These are phyloP conservation scores for Barnardius zonarius DNA, from an alignment of 2,113 vertebrate genomes.

Conservation along the genomic window DNA sequence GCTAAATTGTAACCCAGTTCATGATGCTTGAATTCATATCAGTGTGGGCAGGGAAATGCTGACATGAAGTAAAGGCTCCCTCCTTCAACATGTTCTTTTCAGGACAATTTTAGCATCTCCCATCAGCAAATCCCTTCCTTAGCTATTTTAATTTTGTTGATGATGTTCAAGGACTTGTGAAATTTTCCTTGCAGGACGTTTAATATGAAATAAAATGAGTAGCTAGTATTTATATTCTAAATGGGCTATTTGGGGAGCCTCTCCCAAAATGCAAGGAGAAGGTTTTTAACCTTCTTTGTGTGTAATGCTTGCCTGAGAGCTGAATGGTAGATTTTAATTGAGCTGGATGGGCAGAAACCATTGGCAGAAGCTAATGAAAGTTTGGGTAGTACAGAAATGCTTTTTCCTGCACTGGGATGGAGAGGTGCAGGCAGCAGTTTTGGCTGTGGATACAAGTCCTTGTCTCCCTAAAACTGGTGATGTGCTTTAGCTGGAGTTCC, in stretches of 20 bases:
- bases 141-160: slow-evolving; percentile 17
- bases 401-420: neutral
- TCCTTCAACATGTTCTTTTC: neutral
- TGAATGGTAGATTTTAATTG: neutral
- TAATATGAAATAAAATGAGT: slow-evolving; percentile 8
- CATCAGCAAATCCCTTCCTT: slow-evolving; percentile 16
- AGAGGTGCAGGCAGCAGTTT: neutral
- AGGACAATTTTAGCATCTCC: neutral
- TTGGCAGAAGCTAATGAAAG: neutral
- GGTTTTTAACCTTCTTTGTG: neutral
- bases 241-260: neutral
- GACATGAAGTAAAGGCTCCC: neutral
- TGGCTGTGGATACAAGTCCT: neutral
- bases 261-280: neutral
- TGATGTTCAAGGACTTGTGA: neutral
- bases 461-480: neutral
- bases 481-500: neutral
- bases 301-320: neutral
- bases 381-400: neutral
- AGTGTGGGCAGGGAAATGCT: neutral
- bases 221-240: neutral
- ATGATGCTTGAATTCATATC: neutral
- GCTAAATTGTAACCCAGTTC: neutral
- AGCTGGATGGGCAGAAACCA: neutral
- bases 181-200: slow-evolving; percentile 29